phyloP scores from a whole-genome alignment of 2,797 vertebrate species.

The Onychomys arenicola region DNA sequence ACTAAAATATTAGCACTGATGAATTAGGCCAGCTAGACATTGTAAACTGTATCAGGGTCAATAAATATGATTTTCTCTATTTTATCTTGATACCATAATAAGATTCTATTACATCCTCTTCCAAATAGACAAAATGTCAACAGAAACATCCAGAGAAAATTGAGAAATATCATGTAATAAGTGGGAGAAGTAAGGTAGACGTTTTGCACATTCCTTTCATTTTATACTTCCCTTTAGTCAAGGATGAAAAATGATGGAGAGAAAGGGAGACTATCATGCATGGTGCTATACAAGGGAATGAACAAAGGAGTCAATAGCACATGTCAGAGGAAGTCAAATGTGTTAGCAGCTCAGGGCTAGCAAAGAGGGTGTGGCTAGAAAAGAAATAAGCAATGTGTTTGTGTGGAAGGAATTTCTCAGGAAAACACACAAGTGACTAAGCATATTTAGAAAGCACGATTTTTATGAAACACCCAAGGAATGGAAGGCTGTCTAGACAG shows the following conservation, averaged over 20 bases:
- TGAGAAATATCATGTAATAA: not conserved
- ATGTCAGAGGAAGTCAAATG: not conserved
- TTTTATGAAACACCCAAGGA: slow-evolving; percentile 9
- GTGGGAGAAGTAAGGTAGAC: not conserved
- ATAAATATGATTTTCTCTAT: not conserved
- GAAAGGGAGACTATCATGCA: not conserved
- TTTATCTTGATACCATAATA: not conserved
- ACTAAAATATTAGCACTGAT: not conserved
- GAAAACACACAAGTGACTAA: slow-evolving; percentile 37
- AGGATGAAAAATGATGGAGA: not conserved
- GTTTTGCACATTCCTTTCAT: not conserved
- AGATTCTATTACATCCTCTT: not conserved
- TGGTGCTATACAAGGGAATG: not conserved
- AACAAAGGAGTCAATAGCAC: not conserved
- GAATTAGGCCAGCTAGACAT: not conserved
- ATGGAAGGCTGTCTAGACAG: not conserved
- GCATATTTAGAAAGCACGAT: slow-evolving; percentile 4
- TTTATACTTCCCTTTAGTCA: slow-evolving; percentile 1
- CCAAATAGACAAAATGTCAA: not conserved
- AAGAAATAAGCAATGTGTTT: not conserved
- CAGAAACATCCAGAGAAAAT: not conserved
- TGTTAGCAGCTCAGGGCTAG: not conserved
- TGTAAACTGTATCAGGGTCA: not conserved
- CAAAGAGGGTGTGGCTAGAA: not conserved
- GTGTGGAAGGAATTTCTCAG: slow-evolving; percentile 36